Evolutionary conservation across 2,888 invertebrate species (phyloP).

Genomic region (Congeria kusceri): DNA sequence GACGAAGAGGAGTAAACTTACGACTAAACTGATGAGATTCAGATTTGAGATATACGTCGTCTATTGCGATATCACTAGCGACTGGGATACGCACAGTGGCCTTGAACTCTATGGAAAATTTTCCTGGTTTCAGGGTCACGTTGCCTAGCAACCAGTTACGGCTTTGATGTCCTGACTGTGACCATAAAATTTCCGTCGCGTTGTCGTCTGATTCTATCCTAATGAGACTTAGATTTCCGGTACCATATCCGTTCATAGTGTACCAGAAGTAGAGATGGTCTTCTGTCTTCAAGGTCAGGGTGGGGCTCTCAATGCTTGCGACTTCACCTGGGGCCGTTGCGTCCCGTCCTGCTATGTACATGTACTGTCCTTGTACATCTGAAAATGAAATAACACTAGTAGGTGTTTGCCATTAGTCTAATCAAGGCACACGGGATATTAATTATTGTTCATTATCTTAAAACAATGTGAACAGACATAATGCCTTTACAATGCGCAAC

Average conservation of each 20-base stretch:
- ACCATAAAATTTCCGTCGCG: slow-evolving; percentile 21
- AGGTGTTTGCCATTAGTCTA: too few species aligned
- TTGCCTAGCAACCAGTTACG: slow-evolving; percentile 21
- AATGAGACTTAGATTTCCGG: slow-evolving; percentile 33
- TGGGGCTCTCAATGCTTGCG: slow-evolving; percentile 31
- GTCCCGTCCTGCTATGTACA: slow-evolving; percentile 37
- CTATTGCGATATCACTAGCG: slow-evolving; percentile 50
- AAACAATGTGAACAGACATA: too few species aligned
- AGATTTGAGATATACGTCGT: slow-evolving; percentile 36
- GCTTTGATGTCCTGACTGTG: slow-evolving; percentile 32
- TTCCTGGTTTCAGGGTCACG: slow-evolving; percentile 30
- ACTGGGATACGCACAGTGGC: slow-evolving; percentile 33
- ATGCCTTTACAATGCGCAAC: too few species aligned
- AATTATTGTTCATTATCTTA: too few species aligned
- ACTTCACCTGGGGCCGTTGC: background rate
- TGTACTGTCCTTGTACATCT: slow-evolving; percentile 48
- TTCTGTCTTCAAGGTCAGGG: slow-evolving; percentile 16
- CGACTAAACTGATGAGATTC: slow-evolving; percentile 15
- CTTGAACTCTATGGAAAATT: slow-evolving; percentile 20
- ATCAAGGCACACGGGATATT: too few species aligned
- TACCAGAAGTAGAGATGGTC: slow-evolving; percentile 56
- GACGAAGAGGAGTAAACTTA: too few species aligned
- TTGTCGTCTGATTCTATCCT: background rate
- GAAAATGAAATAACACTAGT: background rate
- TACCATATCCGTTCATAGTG: slow-evolving; percentile 59